These are phyloP conservation scores for Spisula solida DNA, from an alignment of 2,888 invertebrate genomes.

Conservation along the genomic window DNA sequence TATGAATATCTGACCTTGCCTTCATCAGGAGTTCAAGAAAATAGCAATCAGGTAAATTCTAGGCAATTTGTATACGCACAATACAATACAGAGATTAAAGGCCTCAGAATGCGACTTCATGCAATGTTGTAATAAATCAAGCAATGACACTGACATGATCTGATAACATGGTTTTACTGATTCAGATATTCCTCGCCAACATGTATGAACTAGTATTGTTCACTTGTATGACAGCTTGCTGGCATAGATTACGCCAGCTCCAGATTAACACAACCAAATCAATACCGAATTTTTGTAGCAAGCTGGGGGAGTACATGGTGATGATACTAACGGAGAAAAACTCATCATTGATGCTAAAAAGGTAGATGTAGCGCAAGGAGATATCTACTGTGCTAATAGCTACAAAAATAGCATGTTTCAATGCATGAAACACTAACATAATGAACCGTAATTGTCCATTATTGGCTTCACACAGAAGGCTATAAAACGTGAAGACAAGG, in stretches of 20 bases:
- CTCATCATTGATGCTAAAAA: not conserved
- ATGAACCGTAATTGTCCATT: not conserved
- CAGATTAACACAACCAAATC: not conserved
- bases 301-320: not conserved
- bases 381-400: not conserved
- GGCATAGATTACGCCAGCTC: not conserved
- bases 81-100: not conserved
- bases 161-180: not conserved
- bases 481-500: not conserved
- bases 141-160: not conserved
- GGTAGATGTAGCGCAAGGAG: not conserved
- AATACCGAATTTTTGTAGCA: not conserved
- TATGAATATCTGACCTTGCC: not conserved
- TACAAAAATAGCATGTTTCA: not conserved
- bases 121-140: not conserved
- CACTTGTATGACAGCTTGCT: slow-evolving; percentile 8
- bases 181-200: not conserved
- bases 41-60: not conserved
- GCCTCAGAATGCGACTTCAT: not conserved
- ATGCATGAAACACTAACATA: not conserved
- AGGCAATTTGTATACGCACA: not conserved
- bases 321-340: not conserved
- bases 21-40: not conserved
- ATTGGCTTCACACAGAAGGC: slow-evolving; percentile 12
- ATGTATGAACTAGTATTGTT: not conserved